A percentile compares a stretch with the other conserved stretches of the same genome.
Conservation (phyloP, 2,888 invertebrate genomes). For the Acleris holmiana region DNA sequence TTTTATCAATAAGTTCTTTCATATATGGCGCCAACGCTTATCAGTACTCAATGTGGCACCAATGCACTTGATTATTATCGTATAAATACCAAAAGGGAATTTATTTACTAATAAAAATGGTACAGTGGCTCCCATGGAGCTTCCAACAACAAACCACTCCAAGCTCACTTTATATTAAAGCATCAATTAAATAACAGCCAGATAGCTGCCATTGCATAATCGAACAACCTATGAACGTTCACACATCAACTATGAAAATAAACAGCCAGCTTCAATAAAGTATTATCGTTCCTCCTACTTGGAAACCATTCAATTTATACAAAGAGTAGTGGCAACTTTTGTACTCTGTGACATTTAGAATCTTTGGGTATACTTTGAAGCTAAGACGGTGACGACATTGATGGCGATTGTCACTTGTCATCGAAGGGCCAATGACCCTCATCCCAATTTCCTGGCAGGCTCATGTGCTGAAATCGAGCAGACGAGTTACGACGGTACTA, state of each 20-base stretch:
- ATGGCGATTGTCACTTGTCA: slow-evolving; percentile 48
- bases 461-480: slow-evolving; percentile 49
- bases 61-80: slow-evolving; percentile 22
- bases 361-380: slow-evolving; percentile 39
- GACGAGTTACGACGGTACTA: slow-evolving; percentile 11
- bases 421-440: slow-evolving; percentile 71
- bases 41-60: slow-evolving; percentile 33
- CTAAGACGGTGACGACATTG: slow-evolving; percentile 59
- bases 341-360: slow-evolving; percentile 39
- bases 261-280: slow-evolving; percentile 28
- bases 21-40: slow-evolving; percentile 54
- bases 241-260: slow-evolving; percentile 34
- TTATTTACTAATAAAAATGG: slow-evolving; percentile 23
- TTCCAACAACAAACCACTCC: slow-evolving; percentile 52
- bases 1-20: slow-evolving; percentile 48
- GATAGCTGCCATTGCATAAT: slow-evolving; percentile 55
- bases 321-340: slow-evolving; percentile 22
- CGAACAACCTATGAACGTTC: slow-evolving; percentile 42
- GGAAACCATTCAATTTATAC: slow-evolving; percentile 17
- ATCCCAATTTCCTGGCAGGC: slow-evolving; percentile 60
- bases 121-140: slow-evolving; percentile 33
- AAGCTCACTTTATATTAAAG: slow-evolving; percentile 49
- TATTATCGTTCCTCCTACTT: slow-evolving; percentile 18
- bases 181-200: slow-evolving; percentile 50
- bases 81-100: slow-evolving; percentile 22